phyloP scores from a whole-genome alignment of 2,113 vertebrate species.

The Sinocyclocheilus maitianheensis region DNA sequence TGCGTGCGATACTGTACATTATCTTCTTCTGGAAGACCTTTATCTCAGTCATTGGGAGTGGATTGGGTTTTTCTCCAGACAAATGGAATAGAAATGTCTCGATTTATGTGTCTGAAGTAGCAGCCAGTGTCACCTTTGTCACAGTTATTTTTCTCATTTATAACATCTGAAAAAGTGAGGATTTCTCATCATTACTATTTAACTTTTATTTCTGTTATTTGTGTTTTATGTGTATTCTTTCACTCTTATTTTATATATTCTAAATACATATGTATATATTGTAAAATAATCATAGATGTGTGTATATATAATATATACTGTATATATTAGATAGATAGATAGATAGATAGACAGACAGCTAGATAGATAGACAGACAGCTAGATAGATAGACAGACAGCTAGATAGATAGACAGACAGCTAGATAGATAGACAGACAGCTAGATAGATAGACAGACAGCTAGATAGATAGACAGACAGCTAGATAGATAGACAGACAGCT shows the following conservation, averaged over 20 bases:
- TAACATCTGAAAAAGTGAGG: background rate
- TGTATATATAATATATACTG: too few relatives aligned
- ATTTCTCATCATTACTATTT: background rate
- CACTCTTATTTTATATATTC: background rate
- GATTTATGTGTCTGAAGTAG: background rate
- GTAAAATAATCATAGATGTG: too few relatives aligned
- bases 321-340: too few relatives aligned
- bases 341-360: too few relatives aligned
- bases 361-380: too few relatives aligned
- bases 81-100: background rate
- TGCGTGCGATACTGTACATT: background rate
- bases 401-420: too few relatives aligned
- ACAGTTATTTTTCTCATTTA: background rate
- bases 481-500: too few relatives aligned
- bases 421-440: too few relatives aligned
- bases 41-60: background rate
- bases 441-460: too few relatives aligned
- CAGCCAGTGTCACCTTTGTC: background rate
- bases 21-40: background rate
- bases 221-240: background rate
- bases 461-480: too few relatives aligned
- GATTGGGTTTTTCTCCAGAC: background rate
- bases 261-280: too few relatives aligned
- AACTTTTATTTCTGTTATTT: background rate
- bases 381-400: too few relatives aligned